Base-by-base conservation (phyloP, 2,113 vertebrate genomes). In the Paralichthys olivaceus region DNA sequence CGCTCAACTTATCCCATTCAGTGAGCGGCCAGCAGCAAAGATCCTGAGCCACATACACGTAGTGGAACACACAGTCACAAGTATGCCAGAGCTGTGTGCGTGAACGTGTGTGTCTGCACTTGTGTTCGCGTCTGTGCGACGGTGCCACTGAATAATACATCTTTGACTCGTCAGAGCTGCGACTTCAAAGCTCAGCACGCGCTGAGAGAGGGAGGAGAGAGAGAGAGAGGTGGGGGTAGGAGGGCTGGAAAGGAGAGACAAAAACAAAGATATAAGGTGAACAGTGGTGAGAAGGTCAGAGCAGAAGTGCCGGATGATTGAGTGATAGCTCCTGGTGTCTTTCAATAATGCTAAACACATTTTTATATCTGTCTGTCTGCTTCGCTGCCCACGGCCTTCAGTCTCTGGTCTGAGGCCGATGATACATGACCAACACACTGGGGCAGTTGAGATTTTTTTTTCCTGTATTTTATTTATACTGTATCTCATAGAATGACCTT, bases 81-180 rank as follows among this genome's bases (percentile, higher is more conserved):
- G 76, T 72, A 59, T 61, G 76, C 72, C 57, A 37, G 74, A 43
- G 72, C 13, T 69, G 66, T 53, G 59, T 19, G 43, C 43, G 15
- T 47, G 43, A 8, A 9, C 14, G 79, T 62, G 66, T 86, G 70
- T 60, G 55, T 66, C 73, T 19, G 57, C 2, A 4, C 19, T 4
- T 34, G 26, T 82, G 66, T 75, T 34, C 0, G 59, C 37, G 80
- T 81, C 70, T 80, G 84, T 86, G 87, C 51, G 74, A 91, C 72
- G 57, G 88, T 72, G 77, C 85, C 91, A 32, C 88, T 94, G 92
- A 94, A 95, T 95, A 93, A 95, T 95, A 94, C 93, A 95, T 95
- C 93, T 95, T 92, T 93, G 91, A 92, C 93, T 93, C 83, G 92
- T 94, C 93, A 93, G 87, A 93, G 88, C 80, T 80, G 84, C 64